These are phyloP conservation scores for Nibea coibor DNA, from an alignment of 2,113 vertebrate genomes.

Conservation along the genomic window DNA sequence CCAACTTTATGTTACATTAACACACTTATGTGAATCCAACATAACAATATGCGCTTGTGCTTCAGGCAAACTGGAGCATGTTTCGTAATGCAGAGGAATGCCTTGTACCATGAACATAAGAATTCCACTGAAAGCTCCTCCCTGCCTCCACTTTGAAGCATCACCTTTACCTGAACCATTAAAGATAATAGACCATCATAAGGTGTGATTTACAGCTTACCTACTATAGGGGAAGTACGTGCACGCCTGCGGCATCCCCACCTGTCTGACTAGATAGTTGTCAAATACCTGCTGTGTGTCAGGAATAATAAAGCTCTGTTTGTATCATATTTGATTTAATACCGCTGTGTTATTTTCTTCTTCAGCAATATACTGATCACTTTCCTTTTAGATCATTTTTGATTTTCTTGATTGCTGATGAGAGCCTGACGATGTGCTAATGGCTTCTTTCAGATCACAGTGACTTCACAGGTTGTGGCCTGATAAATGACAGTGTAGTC, in stretches of 20 bases:
- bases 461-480: conserved; percentile 37
- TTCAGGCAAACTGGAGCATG: conserved; percentile 37
- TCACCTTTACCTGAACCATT: not conserved
- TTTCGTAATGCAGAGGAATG: conserved; percentile 62
- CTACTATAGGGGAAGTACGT: conserved; percentile 18
- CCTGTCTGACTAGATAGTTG: not conserved
- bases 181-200: not conserved
- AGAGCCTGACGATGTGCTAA: conserved; percentile 17
- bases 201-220: conserved; percentile 6
- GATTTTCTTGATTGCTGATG: conserved; percentile 5
- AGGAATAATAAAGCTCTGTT: not conserved
- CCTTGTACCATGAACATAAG: not conserved
- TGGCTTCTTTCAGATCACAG: conserved; percentile 23
- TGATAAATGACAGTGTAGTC: conserved; percentile 49
- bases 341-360: not conserved
- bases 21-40: not conserved
- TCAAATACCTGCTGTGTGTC: not conserved
- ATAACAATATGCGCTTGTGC: not conserved
- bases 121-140: conserved; percentile 8
- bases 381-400: not conserved
- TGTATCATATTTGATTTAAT: not conserved
- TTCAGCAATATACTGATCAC: not conserved
- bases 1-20: not conserved
- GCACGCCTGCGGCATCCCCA: conserved; percentile 2
- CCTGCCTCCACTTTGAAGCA: not conserved